Base-by-base conservation (phyloP, 2,113 vertebrate genomes). In the Tyrannus savana region DNA sequence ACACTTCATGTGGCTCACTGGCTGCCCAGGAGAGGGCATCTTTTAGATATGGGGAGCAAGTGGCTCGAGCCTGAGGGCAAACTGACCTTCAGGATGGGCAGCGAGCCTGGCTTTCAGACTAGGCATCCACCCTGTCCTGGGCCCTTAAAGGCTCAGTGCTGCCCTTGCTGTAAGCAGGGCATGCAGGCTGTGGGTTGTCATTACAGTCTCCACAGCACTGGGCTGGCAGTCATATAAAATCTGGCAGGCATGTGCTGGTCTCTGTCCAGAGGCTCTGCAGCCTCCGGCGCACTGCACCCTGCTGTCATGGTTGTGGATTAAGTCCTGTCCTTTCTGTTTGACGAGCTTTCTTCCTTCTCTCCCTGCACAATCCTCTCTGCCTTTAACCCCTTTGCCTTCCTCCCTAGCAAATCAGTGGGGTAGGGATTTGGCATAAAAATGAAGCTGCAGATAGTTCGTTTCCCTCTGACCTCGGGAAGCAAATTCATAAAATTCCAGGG, bases 21-120 rank as follows among this genome's bases (percentile, higher is more conserved):
- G 52, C 9, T 75, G 84, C 25, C 93, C 93, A 79, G 94, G 42
- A 97, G 88, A 67, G 84, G 94, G 90, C 91, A 87, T 91, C 64
- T 91, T 79, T 80, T 41, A 47, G 94, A 66, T 63, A 77, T 1
- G 66, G 60, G 55, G 46, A 93, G 33, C 71, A n/a, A 91, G 53
- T 27, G 62, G 41, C 72, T n/a, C 5, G 63, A 72, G 85, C 72
- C 37, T 9, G 42, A 85, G 84, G 94, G 71, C 91, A 96, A 74
- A 22, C 75, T 87, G 93, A 96, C 95, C 93, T 94, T 94, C 84
- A 93, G 58, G 28, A 52, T n/a, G 68, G 92, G 56, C 84, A 81
- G 73, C 0, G 2, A 69, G 86, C 80, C 84, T 78, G 52, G 41
- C 64, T 59, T 64, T 62, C 4, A 5, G n/a, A 37, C 52, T 63